A percentile compares a stretch with the other conserved stretches of the same genome.
These are phyloP conservation scores for Cottus gobio DNA, from an alignment of 2,113 vertebrate genomes.

Conservation along the genomic window DNA sequence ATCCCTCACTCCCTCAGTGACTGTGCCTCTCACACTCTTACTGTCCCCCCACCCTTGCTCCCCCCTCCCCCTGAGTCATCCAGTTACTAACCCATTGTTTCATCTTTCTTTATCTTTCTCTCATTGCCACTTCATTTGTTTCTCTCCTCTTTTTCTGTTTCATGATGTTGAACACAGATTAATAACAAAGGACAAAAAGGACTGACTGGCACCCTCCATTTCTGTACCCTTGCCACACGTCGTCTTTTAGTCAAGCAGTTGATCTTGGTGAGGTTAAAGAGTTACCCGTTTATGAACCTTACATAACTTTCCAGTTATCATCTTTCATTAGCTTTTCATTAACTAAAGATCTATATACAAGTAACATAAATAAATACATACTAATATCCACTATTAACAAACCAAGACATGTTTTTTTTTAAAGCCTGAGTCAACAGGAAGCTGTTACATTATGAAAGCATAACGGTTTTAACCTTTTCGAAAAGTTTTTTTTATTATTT, in stretches of 20 bases:
- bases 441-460: neutral
- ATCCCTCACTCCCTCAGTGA: conserved; percentile 61
- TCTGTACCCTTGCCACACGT: neutral
- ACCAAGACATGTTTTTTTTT: neutral
- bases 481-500: neutral
- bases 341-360: neutral
- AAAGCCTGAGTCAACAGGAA: neutral
- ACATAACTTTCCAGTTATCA: neutral
- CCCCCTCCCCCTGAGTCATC: conserved; percentile 46
- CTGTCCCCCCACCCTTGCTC: conserved; percentile 11
- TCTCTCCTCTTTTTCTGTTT: neutral
- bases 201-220: neutral
- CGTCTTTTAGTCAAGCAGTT: conserved; percentile 2
- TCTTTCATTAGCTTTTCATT: neutral
- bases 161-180: conserved; percentile 33
- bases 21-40: conserved; percentile 43
- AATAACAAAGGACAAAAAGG: conserved; percentile 34
- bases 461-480: too few relatives aligned
- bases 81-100: conserved; percentile 51
- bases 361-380: neutral
- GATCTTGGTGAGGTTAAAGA: neutral
- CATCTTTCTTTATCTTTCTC: conserved; percentile 40
- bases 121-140: conserved; percentile 34
- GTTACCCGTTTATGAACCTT: neutral
- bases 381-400: neutral